Percentiles rank a stretch among this genome's conserved stretches.
phyloP scores from a whole-genome alignment of 2,888 invertebrate species.

The Melieria omissa region DNA sequence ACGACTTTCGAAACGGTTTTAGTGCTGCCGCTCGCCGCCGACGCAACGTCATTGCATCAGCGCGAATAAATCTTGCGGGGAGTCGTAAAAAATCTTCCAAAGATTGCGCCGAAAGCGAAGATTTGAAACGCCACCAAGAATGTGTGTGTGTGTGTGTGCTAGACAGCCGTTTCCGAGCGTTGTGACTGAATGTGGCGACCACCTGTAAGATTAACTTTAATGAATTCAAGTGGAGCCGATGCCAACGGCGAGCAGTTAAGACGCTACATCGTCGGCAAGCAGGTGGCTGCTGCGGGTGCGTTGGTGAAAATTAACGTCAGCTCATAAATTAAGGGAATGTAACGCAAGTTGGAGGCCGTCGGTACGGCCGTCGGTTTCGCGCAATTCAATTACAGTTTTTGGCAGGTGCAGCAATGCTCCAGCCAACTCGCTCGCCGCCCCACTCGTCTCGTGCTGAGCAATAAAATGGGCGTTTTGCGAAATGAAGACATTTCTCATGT shows the following conservation, averaged over 20 bases:
- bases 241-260: too few relatives aligned
- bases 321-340: slow-evolving; percentile 33
- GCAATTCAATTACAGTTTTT: background rate
- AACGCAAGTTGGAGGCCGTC: background rate
- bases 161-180: too few relatives aligned
- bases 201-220: slow-evolving; percentile 55
- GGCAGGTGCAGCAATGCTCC: background rate
- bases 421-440: too few relatives aligned
- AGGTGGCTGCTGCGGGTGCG: background rate
- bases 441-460: too few relatives aligned
- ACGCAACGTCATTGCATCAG: background rate
- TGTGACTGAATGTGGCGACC: slow-evolving; percentile 32
- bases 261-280: too few relatives aligned
- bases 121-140: too few relatives aligned
- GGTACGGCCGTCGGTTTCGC: background rate
- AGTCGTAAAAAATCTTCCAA: slow-evolving; percentile 19
- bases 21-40: background rate
- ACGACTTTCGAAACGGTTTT: background rate
- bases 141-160: too few relatives aligned
- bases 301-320: slow-evolving; percentile 33
- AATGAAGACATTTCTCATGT: slow-evolving; percentile 12
- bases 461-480: background rate
- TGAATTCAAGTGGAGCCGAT: slow-evolving; percentile 33
- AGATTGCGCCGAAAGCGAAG: too few relatives aligned
- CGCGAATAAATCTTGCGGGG: slow-evolving; percentile 35